phyloP scores from a whole-genome alignment of 2,888 invertebrate species.

The Acanthosepion pharaonis region DNA sequence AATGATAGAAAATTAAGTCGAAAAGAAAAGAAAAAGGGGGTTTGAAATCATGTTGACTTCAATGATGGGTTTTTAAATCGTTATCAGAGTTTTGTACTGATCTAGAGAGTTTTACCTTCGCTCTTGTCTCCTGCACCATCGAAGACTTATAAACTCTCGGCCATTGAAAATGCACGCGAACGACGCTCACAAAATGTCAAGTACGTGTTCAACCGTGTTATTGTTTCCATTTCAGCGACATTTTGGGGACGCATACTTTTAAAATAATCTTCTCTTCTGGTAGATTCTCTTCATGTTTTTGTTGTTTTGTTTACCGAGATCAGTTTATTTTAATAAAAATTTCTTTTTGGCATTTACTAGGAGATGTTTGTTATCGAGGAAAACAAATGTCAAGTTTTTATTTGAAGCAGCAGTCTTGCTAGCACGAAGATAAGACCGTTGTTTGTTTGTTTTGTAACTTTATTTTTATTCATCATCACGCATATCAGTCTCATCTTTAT shows the following conservation, averaged over 20 bases:
- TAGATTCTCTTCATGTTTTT: not conserved
- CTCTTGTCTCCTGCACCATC: not conserved
- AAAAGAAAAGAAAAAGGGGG: not conserved
- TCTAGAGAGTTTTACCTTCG: not conserved
- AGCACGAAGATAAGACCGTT: not conserved
- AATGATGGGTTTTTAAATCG: not conserved
- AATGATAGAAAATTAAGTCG: no score
- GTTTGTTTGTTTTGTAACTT: not conserved
- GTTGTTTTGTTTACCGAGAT: not conserved
- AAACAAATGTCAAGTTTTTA: not conserved
- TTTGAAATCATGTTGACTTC: not conserved
- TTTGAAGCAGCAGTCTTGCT: not conserved
- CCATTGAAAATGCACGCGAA: not conserved
- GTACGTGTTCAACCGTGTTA: not conserved
- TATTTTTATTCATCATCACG: not conserved
- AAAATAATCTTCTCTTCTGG: not conserved
- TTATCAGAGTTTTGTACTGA: not conserved
- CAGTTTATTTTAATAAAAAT: not conserved
- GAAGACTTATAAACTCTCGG: not conserved
- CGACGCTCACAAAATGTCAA: not conserved
- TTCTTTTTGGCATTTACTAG: not conserved
- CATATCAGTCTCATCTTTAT: not conserved
- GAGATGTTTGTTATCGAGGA: not conserved
- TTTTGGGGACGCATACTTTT: not conserved
- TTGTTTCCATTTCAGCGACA: not conserved